Base-by-base conservation (phyloP, 2,797 vertebrate genomes). In the Phaenicophaeus curvirostris region DNA sequence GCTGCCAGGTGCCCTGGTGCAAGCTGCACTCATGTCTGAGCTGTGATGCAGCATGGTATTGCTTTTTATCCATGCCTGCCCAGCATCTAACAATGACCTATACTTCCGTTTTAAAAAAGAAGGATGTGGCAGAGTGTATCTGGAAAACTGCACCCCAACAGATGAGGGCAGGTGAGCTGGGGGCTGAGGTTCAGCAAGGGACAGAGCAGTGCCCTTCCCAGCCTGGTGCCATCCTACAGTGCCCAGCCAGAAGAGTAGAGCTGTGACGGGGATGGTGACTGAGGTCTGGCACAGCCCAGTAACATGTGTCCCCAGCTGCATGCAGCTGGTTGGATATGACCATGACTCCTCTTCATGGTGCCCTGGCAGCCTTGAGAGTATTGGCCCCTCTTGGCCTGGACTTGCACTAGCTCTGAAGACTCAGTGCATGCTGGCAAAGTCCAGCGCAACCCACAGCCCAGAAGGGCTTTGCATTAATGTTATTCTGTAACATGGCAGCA, bases 221-320 rank as follows among this genome's bases (percentile, higher is more conserved):
- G 0, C 8, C 3, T 1, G 11, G 17, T 8, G 2, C 44, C 1
- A 0, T 53, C 58, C 62, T 24, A 24, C 44, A 63, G 53, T 8
- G 5, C 48, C 30, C 62, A 24, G 37, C 6, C 30, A n/a, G 72
- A 39, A 37, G 8, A 18, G 24, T 41, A 46, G 48, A 66, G n/a
- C n/a, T 15, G 27, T 27, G 74, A 33, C 3, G 2, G 39, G 8
- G 53, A 6, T 19, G 10, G 30, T 31, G 61, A 25, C 24, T 4
- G 1, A 35, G 5, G 5, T 6, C 6, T 5, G 5, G 15, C 23
- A 28, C 35, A 54, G 48, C 15, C 28, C 57, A 16, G 16, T 18
- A 18, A 3, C 6, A 5, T 21, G 39, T 39, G n/a, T n/a, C n/a
- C n/a, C n/a, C n/a, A n/a, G n/a, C n/a, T n/a, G n/a, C n/a, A n/a